phyloP scores from a whole-genome alignment of 2,888 invertebrate species.

The Drosophila paucipuncta region DNA sequence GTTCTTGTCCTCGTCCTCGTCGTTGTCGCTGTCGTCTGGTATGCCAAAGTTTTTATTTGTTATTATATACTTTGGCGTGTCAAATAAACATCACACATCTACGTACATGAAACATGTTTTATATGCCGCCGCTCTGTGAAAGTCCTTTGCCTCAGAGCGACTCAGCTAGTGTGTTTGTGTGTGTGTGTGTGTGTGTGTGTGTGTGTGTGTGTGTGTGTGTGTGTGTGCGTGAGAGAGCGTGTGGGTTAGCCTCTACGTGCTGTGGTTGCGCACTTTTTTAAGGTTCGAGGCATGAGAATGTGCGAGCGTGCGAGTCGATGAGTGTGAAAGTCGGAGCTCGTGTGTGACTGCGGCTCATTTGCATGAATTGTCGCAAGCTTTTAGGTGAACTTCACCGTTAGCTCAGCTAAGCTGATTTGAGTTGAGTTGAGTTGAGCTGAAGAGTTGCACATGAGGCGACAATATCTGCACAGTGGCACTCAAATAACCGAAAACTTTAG shows the following conservation, averaged over 20 bases:
- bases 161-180: constrained; percentile 4
- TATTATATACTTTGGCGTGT: constrained; percentile 82
- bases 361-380: constrained; percentile 81
- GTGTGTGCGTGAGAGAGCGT: background rate
- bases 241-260: constrained; percentile 60
- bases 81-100: constrained; percentile 82
- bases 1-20: constrained; percentile 17
- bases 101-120: constrained; percentile 79
- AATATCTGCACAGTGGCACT: constrained; percentile 47
- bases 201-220: constrained; percentile 15
- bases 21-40: constrained; percentile 42
- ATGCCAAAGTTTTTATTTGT: constrained; percentile 79
- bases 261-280: constrained; percentile 76
- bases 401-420: constrained; percentile 25
- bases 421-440: constrained; percentile 31
- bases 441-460: constrained; percentile 35
- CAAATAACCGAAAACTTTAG: background rate
- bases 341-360: constrained; percentile 76
- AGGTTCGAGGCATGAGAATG: constrained; percentile 51
- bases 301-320: constrained; percentile 18
- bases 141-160: constrained; percentile 6
- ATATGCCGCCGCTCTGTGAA: constrained; percentile 53
- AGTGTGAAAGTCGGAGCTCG: constrained; percentile 46
- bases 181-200: background rate
- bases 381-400: constrained; percentile 70